These are phyloP conservation scores for Hydractinia symbiolongicarpus DNA, from an alignment of 30 jellyfish, hydroid and myxozoan genomes.

Conservation along the genomic window DNA sequence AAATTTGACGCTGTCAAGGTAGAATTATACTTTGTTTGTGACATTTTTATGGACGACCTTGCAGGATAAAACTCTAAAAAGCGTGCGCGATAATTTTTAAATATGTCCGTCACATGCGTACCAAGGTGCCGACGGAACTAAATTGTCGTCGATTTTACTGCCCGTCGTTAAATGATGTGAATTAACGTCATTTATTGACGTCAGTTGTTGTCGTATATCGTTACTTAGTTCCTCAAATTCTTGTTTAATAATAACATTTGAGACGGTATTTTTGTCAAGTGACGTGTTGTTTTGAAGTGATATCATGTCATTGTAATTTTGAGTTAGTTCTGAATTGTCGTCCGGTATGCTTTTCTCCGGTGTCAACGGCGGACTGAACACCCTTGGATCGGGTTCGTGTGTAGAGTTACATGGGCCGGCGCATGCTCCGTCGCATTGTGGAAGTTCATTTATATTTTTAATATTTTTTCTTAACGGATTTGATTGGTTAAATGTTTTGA, in stretches of 20 bases:
- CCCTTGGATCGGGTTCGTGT: conserved; percentile 6
- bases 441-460: conserved; percentile 4
- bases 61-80: no score
- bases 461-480: conserved; percentile 7
- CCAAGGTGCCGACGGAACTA: conserved; percentile 21
- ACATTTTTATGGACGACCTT: no score
- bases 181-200: conserved; percentile 12
- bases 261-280: conserved; percentile 21
- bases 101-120: conserved; percentile 8
- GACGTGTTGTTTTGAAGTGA: background rate
- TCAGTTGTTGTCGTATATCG: conserved; percentile 28
- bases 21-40: no score
- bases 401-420: conserved; percentile 53
- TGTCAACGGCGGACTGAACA: conserved; percentile 29
- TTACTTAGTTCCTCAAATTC: conserved; percentile 31
- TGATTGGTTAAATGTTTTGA: background rate
- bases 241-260: conserved; percentile 26
- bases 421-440: conserved; percentile 62
- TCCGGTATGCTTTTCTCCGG: conserved; percentile 14
- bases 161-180: background rate
- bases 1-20: no score
- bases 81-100: background rate
- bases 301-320: background rate
- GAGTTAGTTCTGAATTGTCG: background rate
- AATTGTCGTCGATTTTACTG: background rate